These are phyloP conservation scores for Hemiscyllium ocellatum DNA, from an alignment of 2,113 vertebrate genomes.

Conservation along the genomic window DNA sequence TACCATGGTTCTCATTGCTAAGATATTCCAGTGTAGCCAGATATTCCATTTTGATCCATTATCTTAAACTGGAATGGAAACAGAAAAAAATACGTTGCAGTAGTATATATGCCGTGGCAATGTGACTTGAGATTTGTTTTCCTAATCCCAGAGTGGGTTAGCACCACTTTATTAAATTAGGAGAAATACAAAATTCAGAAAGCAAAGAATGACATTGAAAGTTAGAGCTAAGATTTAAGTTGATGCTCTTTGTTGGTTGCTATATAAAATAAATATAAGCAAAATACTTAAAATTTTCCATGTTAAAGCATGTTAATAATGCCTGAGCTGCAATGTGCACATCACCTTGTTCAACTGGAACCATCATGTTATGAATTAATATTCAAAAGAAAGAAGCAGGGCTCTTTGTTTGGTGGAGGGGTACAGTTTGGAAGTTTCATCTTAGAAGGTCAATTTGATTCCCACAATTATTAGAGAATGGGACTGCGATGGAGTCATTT, in stretches of 20 bases:
- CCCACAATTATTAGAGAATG: background rate
- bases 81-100: background rate
- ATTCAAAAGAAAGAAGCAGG: background rate
- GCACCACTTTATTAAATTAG: background rate
- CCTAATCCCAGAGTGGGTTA: background rate
- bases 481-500: background rate
- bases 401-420: background rate
- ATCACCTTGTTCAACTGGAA: background rate
- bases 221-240: background rate
- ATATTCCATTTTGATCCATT: background rate
- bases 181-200: background rate
- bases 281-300: background rate
- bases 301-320: background rate
- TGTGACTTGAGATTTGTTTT: background rate
- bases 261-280: background rate
- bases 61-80: background rate
- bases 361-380: background rate
- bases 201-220: background rate
- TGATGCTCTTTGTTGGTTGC: background rate
- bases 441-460: background rate
- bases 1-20: background rate
- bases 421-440: background rate
- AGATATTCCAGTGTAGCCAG: conserved; percentile 5
- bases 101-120: background rate
- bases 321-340: background rate